phyloP scores from a whole-genome alignment of 1,140 invertebrate genomes.

The Heliconius eleuchia region DNA sequence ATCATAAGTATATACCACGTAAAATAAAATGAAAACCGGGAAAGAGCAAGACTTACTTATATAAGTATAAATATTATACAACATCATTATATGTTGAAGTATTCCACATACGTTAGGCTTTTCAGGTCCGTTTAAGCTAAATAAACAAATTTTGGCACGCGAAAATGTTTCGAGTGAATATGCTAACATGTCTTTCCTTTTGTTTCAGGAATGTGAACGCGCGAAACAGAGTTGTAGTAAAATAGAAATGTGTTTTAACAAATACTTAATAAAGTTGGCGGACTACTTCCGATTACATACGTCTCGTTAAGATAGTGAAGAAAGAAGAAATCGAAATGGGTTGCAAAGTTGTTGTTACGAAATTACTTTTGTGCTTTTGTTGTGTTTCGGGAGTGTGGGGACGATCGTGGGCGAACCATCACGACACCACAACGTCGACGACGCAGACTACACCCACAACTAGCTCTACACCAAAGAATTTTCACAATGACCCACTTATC shows the following conservation, averaged over 20 bases:
- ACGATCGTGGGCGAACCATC: conserved; percentile 80
- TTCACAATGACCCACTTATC: conserved; percentile 86
- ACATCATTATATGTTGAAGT: conserved; percentile 5
- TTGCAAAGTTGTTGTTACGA: conserved; percentile 66
- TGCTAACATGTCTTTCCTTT: conserved; percentile 42
- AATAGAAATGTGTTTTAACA: conserved; percentile 72
- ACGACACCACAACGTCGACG: conserved; percentile 78
- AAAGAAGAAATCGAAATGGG: conserved; percentile 54
- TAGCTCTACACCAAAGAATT: conserved; percentile 79
- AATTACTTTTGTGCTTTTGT: conserved; percentile 63
- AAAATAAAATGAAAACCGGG: too few species aligned
- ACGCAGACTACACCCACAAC: conserved; percentile 80
- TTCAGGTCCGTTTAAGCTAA: conserved; percentile 6
- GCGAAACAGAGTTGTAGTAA: conserved; percentile 37
- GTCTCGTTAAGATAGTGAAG: conserved; percentile 52
- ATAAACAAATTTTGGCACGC: conserved; percentile 7
- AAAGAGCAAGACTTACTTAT: neutral
- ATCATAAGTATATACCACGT: too few species aligned
- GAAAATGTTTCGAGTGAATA: conserved; percentile 14
- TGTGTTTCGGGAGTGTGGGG: conserved; percentile 54
- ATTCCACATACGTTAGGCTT: conserved; percentile 1
- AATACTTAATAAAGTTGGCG: conserved; percentile 67
- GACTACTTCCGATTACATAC: conserved; percentile 71
- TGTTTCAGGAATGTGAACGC: conserved; percentile 62
- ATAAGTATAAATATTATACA: neutral